Evolutionary conservation across 2,888 invertebrate species (phyloP).

Genomic region (Eulithis testata): DNA sequence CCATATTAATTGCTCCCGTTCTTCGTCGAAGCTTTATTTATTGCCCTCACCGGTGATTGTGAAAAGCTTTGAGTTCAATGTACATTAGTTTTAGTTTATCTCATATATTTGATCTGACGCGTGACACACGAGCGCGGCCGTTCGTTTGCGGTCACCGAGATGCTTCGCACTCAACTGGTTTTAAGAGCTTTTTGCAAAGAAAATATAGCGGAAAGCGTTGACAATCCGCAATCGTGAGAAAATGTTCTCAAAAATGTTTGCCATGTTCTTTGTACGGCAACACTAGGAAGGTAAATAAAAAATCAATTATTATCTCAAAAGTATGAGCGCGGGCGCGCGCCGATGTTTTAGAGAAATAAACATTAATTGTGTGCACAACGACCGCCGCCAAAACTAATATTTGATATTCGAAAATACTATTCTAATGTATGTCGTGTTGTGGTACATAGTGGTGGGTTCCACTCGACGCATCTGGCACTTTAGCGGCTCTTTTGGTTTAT

Average conservation of each 20-base stretch:
- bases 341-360: conserved; percentile 83
- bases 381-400: conserved; percentile 81
- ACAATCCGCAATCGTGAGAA: conserved; percentile 62
- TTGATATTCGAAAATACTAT: conserved; percentile 83
- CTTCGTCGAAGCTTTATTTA: conserved; percentile 83
- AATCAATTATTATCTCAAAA: conserved; percentile 81
- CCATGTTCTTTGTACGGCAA: conserved; percentile 68
- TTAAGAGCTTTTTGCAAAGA: conserved; percentile 57
- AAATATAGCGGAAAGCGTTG: conserved; percentile 51
- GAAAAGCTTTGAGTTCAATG: conserved; percentile 79
- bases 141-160: conserved; percentile 47
- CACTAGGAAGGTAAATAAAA: conserved; percentile 76
- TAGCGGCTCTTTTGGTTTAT: conserved; percentile 77
- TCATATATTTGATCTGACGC: conserved; percentile 76
- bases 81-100: conserved; percentile 82
- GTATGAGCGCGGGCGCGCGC: conserved; percentile 77
- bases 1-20: conserved; percentile 84
- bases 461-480: conserved; percentile 71
- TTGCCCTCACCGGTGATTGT: conserved; percentile 79
- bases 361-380: conserved; percentile 80
- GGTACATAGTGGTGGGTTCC: conserved; percentile 60
- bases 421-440: conserved; percentile 82
- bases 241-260: conserved; percentile 63
- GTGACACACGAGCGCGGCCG: conserved; percentile 64
- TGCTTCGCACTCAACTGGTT: conserved; percentile 39